Percentiles rank a stretch among this genome's conserved stretches.
These are phyloP conservation scores for Columba livia DNA, from an alignment of 2,113 vertebrate genomes.

Conservation along the genomic window DNA sequence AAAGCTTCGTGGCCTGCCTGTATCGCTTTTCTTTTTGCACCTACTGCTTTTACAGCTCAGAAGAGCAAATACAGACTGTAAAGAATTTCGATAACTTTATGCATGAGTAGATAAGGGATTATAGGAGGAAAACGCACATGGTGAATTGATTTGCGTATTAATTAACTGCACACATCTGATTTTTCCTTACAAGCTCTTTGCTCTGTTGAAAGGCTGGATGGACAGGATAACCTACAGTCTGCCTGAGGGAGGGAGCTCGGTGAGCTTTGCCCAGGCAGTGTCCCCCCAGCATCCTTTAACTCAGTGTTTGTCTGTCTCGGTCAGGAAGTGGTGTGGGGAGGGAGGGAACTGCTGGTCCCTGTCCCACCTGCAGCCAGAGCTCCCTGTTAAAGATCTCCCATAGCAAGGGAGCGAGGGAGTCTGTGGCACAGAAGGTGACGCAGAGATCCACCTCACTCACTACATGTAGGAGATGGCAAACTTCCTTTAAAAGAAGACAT, in stretches of 20 bases:
- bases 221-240: not conserved
- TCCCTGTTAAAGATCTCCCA: not conserved
- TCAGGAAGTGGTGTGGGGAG: not conserved
- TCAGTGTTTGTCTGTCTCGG: not conserved
- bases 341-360: not conserved
- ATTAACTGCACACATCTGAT: not conserved
- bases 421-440: not conserved
- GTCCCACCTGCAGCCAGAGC: not conserved
- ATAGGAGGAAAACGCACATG: not conserved
- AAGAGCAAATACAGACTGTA: not conserved
- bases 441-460: not conserved
- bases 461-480: not conserved
- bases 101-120: not conserved
- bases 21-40: not conserved
- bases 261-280: not conserved
- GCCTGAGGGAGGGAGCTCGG: not conserved
- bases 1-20: not conserved
- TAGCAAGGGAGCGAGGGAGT: not conserved
- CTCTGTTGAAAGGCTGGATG: not conserved
- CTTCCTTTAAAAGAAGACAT: not conserved
- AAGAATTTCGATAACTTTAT: not conserved
- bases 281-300: not conserved
- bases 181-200: not conserved
- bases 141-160: not conserved
- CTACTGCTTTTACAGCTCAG: not conserved